Percentiles rank a stretch among this genome's conserved stretches.
These are phyloP conservation scores for Rhadina sibilatrix DNA, from an alignment of 2,113 vertebrate species.

Conservation along the genomic window DNA sequence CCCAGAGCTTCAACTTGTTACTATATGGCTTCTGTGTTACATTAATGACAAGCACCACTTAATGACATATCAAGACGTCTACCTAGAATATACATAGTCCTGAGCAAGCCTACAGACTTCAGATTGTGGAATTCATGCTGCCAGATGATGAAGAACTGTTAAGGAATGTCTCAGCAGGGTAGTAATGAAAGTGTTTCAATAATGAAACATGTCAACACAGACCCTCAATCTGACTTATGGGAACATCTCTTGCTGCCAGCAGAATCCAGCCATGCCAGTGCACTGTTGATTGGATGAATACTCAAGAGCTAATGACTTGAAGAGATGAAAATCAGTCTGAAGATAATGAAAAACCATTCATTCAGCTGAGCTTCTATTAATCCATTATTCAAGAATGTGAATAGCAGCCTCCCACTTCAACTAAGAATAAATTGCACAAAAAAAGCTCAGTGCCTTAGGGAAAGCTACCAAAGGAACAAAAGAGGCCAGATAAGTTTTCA, in stretches of 20 bases:
- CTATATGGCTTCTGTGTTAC: not conserved
- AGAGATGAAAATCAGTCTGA: slow-evolving; percentile 8
- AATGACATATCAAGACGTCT: not conserved
- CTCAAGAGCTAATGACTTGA: not conserved
- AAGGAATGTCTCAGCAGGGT: not conserved
- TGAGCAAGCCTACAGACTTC: not conserved
- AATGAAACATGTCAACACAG: not conserved
- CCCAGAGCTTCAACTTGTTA: not conserved
- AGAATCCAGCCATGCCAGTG: not conserved
- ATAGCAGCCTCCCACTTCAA: not conserved
- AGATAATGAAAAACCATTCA: not conserved
- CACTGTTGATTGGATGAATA: not conserved
- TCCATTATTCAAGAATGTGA: not conserved
- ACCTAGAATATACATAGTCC: not conserved
- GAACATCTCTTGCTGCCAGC: not conserved
- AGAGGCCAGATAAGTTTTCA: not conserved
- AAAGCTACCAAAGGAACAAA: not conserved
- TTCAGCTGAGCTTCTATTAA: not conserved
- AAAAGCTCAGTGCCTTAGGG: not conserved
- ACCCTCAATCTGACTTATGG: not conserved
- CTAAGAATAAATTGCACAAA: not conserved
- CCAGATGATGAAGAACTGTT: not conserved
- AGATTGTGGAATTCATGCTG: not conserved
- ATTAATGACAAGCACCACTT: not conserved
- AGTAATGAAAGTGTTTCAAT: not conserved